Conservation (phyloP, 2,113 vertebrate genomes). For the Gopherus evgoodei region DNA sequence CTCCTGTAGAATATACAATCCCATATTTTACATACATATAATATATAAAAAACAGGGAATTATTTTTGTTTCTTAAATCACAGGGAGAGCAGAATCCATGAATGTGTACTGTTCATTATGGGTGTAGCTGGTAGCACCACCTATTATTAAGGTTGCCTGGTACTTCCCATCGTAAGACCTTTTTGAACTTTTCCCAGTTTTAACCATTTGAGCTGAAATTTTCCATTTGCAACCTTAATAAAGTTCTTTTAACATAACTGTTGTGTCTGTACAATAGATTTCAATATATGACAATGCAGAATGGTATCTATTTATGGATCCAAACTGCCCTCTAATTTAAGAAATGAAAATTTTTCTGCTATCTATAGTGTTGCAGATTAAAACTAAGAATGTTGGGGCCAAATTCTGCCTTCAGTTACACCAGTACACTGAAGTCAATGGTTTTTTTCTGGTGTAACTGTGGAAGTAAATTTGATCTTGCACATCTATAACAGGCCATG, state of each 20-base stretch:
- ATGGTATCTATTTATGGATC: fast-evolving
- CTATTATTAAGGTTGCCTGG: not conserved
- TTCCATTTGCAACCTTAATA: not conserved
- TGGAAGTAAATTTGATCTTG: not conserved
- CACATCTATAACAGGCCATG: fast-evolving
- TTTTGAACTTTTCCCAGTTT: not conserved
- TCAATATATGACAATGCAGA: not conserved
- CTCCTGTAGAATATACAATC: fast-evolving
- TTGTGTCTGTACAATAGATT: not conserved
- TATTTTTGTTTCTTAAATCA: not conserved
- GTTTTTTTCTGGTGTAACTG: not conserved
- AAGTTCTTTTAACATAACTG: not conserved
- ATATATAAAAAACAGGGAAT: not conserved
- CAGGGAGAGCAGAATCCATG: fast-evolving
- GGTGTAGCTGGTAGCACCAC: not conserved
- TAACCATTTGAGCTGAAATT: not conserved
- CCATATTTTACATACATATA: not conserved
- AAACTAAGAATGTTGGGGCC: not conserved
- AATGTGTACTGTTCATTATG: not conserved
- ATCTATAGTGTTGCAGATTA: not conserved
- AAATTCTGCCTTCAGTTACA: not conserved
- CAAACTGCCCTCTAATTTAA: not conserved
- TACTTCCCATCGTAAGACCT: not conserved
- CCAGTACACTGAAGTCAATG: not conserved
- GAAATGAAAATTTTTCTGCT: not conserved